phyloP scores from a whole-genome alignment of 2,113 vertebrate genomes.

The Colossoma macropomum region DNA sequence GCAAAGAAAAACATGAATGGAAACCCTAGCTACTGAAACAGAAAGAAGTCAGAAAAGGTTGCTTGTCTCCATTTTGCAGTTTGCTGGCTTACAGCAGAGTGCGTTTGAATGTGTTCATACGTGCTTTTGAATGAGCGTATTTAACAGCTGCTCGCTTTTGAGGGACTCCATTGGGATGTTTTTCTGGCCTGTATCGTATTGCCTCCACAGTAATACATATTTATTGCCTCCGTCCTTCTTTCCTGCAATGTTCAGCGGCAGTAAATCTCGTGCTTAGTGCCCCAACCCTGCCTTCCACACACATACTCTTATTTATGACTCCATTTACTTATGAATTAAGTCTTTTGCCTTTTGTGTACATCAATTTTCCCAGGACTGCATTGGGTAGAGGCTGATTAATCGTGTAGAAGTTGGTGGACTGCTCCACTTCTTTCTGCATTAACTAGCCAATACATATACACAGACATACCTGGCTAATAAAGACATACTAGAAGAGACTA shows the following conservation, averaged over 20 bases:
- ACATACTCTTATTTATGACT: conserved; percentile 75
- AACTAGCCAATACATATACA: neutral
- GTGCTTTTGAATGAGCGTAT: neutral
- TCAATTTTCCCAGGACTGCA: conserved; percentile 67
- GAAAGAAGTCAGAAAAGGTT: neutral
- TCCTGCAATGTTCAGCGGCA: conserved; percentile 48
- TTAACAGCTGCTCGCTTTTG: neutral
- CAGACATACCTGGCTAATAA: neutral
- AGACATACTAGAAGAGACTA: neutral
- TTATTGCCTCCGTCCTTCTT: conserved; percentile 60
- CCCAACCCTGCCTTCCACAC: conserved; percentile 60
- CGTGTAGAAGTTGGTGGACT: conserved; percentile 43
- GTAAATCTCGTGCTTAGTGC: conserved; percentile 63
- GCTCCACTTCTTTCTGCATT: neutral
- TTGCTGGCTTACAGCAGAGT: neutral
- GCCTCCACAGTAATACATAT: conserved; percentile 65
- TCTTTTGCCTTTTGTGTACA: conserved; percentile 75
- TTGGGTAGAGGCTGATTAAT: conserved; percentile 71
- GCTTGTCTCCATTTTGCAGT: neutral
- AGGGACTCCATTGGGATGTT: conserved; percentile 3
- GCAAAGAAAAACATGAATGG: neutral
- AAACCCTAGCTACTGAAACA: neutral
- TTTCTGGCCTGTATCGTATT: conserved; percentile 56
- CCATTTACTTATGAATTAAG: conserved; percentile 80
- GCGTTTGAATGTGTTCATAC: neutral